Percentiles rank a stretch among this genome's conserved stretches.
phyloP scores from a whole-genome alignment of 37 sponge, comb jelly and placozoan genomes.

The Cliona cf. orientalis region DNA sequence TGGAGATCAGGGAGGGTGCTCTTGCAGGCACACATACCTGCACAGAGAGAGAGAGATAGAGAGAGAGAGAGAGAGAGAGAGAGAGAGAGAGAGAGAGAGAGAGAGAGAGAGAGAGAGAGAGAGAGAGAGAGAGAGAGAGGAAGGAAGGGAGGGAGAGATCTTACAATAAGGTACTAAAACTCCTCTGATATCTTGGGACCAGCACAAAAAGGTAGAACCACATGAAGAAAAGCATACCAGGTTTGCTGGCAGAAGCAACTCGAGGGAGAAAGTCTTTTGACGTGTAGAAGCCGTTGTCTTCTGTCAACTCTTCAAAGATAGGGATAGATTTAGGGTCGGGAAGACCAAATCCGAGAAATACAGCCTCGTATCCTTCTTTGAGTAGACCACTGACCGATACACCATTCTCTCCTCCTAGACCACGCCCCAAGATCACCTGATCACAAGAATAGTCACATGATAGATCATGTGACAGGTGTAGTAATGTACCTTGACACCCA shows the following conservation, averaged over 20 bases:
- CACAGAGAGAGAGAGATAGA: conserved; percentile 17
- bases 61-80: conserved; percentile 33
- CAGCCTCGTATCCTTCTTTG: conserved; percentile 77
- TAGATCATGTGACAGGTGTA: not conserved
- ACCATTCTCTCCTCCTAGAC: conserved; percentile 45
- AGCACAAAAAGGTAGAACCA: not conserved
- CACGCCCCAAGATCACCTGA: conserved; percentile 70
- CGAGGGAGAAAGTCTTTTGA: conserved; percentile 92
- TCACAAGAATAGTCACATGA: not conserved
- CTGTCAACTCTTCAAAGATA: conserved; percentile 67
- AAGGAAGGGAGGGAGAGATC: not conserved
- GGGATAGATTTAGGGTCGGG: conserved; percentile 82
- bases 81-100: conserved; percentile 25
- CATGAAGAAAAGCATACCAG: conserved; percentile 60
- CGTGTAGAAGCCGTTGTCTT: conserved; percentile 83
- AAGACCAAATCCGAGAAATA: conserved; percentile 92
- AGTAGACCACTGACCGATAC: conserved; percentile 62
- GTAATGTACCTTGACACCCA: conserved; percentile 86
- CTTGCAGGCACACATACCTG: conserved; percentile 90
- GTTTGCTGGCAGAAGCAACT: conserved; percentile 86
- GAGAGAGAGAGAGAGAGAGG: conserved; percentile 1
- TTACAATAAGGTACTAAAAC: not conserved
- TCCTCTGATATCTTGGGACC: not conserved
- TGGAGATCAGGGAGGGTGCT: conserved; percentile 67
- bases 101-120: conserved; percentile 1